phyloP scores from a whole-genome alignment of 2,113 vertebrate genomes.

The Cercocebus atys region DNA sequence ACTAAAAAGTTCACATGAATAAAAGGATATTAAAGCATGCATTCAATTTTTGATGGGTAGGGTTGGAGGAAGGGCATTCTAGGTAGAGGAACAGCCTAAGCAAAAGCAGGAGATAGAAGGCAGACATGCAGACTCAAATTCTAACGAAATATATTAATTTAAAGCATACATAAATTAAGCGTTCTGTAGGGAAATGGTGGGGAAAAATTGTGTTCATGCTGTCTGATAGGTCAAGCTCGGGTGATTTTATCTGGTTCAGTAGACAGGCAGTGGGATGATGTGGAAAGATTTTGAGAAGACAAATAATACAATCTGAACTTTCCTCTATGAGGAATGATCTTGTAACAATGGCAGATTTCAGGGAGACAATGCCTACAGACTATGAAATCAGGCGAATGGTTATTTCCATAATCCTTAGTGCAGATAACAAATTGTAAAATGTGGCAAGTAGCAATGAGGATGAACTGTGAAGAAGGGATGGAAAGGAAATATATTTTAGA shows the following conservation, averaged over 20 bases:
- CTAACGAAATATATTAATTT: not conserved
- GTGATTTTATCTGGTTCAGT: not conserved
- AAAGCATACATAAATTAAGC: not conserved
- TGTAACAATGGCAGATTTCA: not conserved
- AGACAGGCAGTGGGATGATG: not conserved
- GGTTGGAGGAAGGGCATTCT: not conserved
- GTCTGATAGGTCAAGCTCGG: not conserved
- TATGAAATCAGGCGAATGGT: not conserved
- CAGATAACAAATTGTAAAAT: not conserved
- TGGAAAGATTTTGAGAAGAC: not conserved
- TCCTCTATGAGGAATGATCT: not conserved
- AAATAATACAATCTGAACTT: not conserved
- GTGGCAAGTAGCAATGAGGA: not conserved
- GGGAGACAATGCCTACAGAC: not conserved
- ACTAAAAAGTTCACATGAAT: not conserved
- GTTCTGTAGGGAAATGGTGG: not conserved
- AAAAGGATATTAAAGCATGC: not conserved
- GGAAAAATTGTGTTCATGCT: not conserved
- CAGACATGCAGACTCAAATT: not conserved
- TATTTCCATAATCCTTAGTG: not conserved
- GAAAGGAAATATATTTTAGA: not conserved
- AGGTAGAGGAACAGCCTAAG: not conserved
- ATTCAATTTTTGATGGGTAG: not conserved
- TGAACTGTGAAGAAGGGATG: not conserved
- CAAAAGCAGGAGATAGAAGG: not conserved